Evolutionary conservation across 2,797 vertebrate species (phyloP), one percentile per base, ranked within the genome.

Genomic region (Galago senegalensis): DNA sequence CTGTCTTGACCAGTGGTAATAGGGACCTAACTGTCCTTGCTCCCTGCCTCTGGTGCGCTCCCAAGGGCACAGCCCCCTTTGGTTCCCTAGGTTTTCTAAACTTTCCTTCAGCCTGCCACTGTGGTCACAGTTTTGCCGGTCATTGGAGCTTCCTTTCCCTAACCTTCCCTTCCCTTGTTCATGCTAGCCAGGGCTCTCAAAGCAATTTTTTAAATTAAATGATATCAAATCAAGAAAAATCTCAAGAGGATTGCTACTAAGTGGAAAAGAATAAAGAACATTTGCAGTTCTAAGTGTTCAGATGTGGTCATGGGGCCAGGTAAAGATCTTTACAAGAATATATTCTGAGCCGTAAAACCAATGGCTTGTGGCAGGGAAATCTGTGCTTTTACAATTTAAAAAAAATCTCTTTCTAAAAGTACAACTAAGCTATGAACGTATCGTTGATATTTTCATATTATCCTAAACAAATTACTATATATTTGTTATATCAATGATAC

Each of bases 321-420:
- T 75, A 60, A 49, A 87, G 29, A 69, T 79, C 40, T 76, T 80
- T 70, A 76, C 21, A 91, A 75, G n/a, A 77, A n/a, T 14, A 70
- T 49, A 81, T n/a, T 80, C 63, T 93, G 46, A 81, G 14, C 11
- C 40, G 69, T 88, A 79, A 90, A 91, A 69, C 82, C 8, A 40
- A n/a, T 91, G 80, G 8, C 10, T 85, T 70, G 56, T 84, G 29
- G 12, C 21, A 67, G 25, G 17, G 23, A 56, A 79, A 75, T 87
- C 25, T 81, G 6, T 43, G 34, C 18, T 96, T 82, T 88, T 77
- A 91, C 72, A 89, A 86, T 91, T 91, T 53, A 7, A 73, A 17
- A 67, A 49, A 63, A 85, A 95, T 20, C 37, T 77, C 49, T 40
- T 88, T 87, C 31, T 81, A 27, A 65, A 79, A 93, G 63, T 70